Percentiles rank a stretch among this genome's conserved stretches.
These are phyloP conservation scores for Diploptera punctata DNA, from an alignment of 2,888 invertebrate species.

Conservation along the genomic window DNA sequence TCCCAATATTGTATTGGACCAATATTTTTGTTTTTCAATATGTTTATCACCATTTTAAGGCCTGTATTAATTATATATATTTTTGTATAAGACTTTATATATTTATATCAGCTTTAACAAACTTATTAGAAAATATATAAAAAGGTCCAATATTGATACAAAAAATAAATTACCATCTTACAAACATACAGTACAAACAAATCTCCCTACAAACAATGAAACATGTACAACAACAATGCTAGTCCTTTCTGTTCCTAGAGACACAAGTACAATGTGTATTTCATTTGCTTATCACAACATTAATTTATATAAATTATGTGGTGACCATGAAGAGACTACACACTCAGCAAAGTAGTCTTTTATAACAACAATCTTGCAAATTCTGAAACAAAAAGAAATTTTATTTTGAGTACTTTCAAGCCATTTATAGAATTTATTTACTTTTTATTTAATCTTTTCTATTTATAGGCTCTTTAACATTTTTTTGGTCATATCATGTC, in stretches of 20 bases:
- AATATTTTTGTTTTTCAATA: neutral
- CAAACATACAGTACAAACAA: conserved; percentile 13
- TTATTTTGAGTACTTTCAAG: no score
- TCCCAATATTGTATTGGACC: conserved; percentile 18
- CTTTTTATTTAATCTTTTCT: no score
- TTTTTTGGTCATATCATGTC: no score
- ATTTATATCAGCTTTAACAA: conserved; percentile 24
- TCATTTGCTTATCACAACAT: neutral
- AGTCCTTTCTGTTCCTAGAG: no score
- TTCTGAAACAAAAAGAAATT: conserved; percentile 61
- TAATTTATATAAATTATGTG: neutral
- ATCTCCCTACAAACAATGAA: neutral
- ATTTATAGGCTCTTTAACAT: no score
- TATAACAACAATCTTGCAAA: conserved; percentile 66
- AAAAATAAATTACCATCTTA: conserved; percentile 31
- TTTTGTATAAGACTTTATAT: neutral
- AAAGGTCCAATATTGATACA: conserved; percentile 34
- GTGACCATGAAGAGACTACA: neutral
- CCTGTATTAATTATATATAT: neutral
- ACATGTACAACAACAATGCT: neutral
- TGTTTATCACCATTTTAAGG: conserved; percentile 21
- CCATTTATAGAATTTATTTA: no score
- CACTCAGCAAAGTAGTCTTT: conserved; percentile 41
- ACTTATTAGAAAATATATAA: conserved; percentile 35
- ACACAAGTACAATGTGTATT: no score